Percentiles rank a stretch among this genome's conserved stretches.
phyloP scores from a whole-genome alignment of 2,888 invertebrate species.

The Eretmocerus hayati region DNA sequence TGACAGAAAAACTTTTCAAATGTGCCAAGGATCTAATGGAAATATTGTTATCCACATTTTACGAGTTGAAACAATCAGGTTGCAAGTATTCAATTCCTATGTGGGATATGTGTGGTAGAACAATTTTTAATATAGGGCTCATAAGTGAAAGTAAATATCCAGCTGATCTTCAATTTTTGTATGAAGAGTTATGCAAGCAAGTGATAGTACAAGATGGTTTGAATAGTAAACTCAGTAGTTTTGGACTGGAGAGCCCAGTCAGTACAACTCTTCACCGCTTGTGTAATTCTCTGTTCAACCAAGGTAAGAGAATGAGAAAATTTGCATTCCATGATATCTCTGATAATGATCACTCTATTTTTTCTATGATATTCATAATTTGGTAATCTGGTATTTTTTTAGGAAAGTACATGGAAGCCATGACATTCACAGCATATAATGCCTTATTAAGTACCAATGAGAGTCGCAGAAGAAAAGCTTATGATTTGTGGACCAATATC shows the following conservation, averaged over 20 bases:
- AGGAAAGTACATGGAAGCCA: slow-evolving; percentile 32
- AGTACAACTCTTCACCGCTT: slow-evolving; percentile 24
- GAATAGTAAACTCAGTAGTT: slow-evolving; percentile 15
- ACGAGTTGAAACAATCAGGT: slow-evolving; percentile 23
- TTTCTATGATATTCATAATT: background rate
- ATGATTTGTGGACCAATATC: slow-evolving; percentile 35
- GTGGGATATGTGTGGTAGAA: slow-evolving; percentile 30
- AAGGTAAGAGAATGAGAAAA: slow-evolving; percentile 14
- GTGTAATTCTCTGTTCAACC: slow-evolving; percentile 10
- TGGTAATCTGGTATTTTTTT: slow-evolving; percentile 10
- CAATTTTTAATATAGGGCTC: slow-evolving; percentile 33
- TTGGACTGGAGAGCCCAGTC: slow-evolving; percentile 25
- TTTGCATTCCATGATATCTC: slow-evolving; percentile 1
- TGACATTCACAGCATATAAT: slow-evolving; percentile 32
- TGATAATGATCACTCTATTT: background rate
- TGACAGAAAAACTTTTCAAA: slow-evolving; percentile 20
- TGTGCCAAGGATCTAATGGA: slow-evolving; percentile 21
- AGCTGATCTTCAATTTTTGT: slow-evolving; percentile 26
- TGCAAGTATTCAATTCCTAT: slow-evolving; percentile 30
- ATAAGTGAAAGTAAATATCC: slow-evolving; percentile 24
- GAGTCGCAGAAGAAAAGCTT: slow-evolving; percentile 31
- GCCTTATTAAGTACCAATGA: slow-evolving; percentile 30
- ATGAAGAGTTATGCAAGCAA: slow-evolving; percentile 26
- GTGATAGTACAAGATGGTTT: slow-evolving; percentile 29
- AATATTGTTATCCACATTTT: slow-evolving; percentile 22